A percentile compares a stretch with the other conserved stretches of the same genome.
phyloP scores from a whole-genome alignment of 1,140 invertebrate species.

The Drosophila pallidifrons region DNA sequence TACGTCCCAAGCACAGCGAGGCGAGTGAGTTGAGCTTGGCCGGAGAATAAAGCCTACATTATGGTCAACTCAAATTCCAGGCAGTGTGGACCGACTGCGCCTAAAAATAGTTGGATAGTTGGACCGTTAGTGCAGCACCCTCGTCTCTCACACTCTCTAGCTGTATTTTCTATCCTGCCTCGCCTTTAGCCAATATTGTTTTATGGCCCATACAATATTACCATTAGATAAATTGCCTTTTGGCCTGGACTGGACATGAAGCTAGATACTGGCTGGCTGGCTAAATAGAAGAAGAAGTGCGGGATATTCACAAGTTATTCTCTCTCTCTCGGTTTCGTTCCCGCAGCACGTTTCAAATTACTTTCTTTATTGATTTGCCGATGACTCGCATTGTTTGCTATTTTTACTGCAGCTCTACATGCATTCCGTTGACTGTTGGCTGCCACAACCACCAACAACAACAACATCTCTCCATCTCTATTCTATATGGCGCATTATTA shows the following conservation, averaged over 20 bases:
- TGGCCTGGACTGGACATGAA: slow-evolving; percentile 42
- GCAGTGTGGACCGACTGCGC: slow-evolving; percentile 3
- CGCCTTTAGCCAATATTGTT: slow-evolving; percentile 81
- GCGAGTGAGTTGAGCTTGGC: background rate
- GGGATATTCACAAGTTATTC: background rate
- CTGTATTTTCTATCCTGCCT: slow-evolving; percentile 27
- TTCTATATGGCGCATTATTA: slow-evolving; percentile 28
- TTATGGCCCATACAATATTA: slow-evolving; percentile 82
- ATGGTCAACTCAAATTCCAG: slow-evolving; percentile 45
- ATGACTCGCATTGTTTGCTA: slow-evolving; percentile 57
- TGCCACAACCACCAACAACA: background rate
- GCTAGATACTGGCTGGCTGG: too few species aligned
- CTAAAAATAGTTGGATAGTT: slow-evolving; percentile 55
- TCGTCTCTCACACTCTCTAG: background rate
- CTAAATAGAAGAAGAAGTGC: background rate
- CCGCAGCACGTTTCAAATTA: slow-evolving; percentile 75
- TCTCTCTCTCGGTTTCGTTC: slow-evolving; percentile 1
- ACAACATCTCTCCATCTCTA: background rate
- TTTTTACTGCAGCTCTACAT: slow-evolving; percentile 54
- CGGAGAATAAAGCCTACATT: slow-evolving; percentile 26
- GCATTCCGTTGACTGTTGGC: slow-evolving; percentile 24
- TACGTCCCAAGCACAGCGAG: slow-evolving; percentile 23
- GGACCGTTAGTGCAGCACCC: slow-evolving; percentile 5
- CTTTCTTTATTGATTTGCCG: slow-evolving; percentile 80
- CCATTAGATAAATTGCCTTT: slow-evolving; percentile 83